Percentiles rank a stretch among this genome's conserved stretches.
phyloP scores from a whole-genome alignment of 1,140 invertebrate species.

The Tenebrio molitor region DNA sequence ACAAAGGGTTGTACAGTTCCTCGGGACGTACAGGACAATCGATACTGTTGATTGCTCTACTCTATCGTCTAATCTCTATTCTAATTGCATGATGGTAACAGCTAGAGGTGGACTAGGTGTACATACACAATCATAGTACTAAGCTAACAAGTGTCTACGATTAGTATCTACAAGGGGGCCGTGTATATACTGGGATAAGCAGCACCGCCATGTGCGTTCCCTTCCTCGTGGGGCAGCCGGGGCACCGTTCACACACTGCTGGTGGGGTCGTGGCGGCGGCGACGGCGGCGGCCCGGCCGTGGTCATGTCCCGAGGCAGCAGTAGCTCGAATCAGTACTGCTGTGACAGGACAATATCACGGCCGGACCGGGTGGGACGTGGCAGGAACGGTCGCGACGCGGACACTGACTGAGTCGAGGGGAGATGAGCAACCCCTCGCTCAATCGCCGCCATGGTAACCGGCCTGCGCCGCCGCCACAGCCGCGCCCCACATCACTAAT shows the following conservation, averaged over 20 bases:
- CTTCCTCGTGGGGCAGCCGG: background rate
- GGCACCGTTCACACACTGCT: slow-evolving; percentile 11
- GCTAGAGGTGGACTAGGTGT: slow-evolving; percentile 20
- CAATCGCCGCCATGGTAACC: slow-evolving; percentile 58
- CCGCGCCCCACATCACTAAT: slow-evolving; percentile 66
- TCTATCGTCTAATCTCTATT: slow-evolving; percentile 12
- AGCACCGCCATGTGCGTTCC: slow-evolving; percentile 39
- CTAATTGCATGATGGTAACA: slow-evolving; percentile 41
- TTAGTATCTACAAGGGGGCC: slow-evolving; percentile 23
- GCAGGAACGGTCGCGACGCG: slow-evolving; percentile 50
- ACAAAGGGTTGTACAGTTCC: slow-evolving; percentile 14
- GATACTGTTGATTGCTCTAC: slow-evolving; percentile 33
- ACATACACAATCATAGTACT: slow-evolving; percentile 41
- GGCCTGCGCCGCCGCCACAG: slow-evolving; percentile 58
- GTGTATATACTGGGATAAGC: background rate
- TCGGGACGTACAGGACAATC: background rate
- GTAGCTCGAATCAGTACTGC: slow-evolving; percentile 85
- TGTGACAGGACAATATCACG: slow-evolving; percentile 96
- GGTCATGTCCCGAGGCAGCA: slow-evolving; percentile 91
- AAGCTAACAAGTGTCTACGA: slow-evolving; percentile 44
- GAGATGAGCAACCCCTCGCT: slow-evolving; percentile 61
- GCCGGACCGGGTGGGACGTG: slow-evolving; percentile 65
- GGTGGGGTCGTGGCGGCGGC: background rate
- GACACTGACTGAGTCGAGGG: slow-evolving; percentile 62
- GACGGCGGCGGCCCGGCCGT: slow-evolving; percentile 65